Conservation (phyloP, 2,888 invertebrate species). For the Heliconius hortense region DNA sequence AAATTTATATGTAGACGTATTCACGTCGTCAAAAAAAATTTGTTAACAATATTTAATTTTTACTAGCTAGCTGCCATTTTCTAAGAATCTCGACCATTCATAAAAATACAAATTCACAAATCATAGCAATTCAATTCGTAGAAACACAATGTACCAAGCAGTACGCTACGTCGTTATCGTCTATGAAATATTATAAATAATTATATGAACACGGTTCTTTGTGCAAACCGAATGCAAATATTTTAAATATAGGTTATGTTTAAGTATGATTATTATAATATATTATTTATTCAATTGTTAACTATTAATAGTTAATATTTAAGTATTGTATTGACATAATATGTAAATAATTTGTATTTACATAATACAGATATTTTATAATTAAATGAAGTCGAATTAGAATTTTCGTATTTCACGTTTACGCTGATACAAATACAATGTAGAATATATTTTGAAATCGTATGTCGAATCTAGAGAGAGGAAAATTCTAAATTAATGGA, state of each 20-base stretch:
- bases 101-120: background rate
- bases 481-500: no score
- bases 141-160: background rate
- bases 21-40: no score
- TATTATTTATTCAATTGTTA: no score
- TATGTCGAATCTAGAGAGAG: no score
- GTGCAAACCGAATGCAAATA: constrained; percentile 9
- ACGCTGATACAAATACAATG: background rate
- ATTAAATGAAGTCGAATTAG: background rate
- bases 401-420: background rate
- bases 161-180: constrained; percentile 6
- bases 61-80: background rate
- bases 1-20: no score
- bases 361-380: background rate
- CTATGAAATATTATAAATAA: constrained; percentile 10
- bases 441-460: background rate
- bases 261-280: background rate
- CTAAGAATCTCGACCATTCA: background rate
- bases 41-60: background rate
- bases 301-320: constrained; percentile 2
- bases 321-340: background rate
- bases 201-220: constrained; percentile 2
- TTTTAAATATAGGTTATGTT: background rate
- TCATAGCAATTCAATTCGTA: background rate
- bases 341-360: background rate